Conservation (phyloP, 2,888 invertebrate genomes). For the Lasioglossum vierecki region DNA sequence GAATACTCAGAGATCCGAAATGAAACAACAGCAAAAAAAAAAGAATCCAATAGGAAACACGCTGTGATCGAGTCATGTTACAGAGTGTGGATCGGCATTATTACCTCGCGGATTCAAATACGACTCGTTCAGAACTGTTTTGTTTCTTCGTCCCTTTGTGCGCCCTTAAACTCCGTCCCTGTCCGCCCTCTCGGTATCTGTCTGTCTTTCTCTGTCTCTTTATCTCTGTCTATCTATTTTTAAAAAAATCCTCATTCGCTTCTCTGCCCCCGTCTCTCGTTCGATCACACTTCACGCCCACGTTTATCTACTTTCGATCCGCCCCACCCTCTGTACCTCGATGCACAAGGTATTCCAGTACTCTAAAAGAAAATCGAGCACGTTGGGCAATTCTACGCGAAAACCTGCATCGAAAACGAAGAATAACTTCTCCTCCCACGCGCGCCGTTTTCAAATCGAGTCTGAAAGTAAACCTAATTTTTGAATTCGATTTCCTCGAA, state of each 20-base stretch:
- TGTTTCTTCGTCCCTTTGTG: slow-evolving; percentile 45
- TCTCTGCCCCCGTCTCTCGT: background rate
- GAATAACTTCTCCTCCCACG: background rate
- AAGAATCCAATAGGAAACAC: slow-evolving; percentile 5
- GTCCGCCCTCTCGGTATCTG: background rate
- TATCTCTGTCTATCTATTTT: background rate
- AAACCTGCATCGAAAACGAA: background rate
- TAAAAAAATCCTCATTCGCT: background rate
- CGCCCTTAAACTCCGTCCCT: slow-evolving; percentile 24
- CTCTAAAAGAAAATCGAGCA: background rate
- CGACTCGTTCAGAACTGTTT: slow-evolving; percentile 39
- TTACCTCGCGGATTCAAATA: slow-evolving; percentile 9
- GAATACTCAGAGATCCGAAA: slow-evolving; percentile 22
- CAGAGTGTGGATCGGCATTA: slow-evolving; percentile 32
- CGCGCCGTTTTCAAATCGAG: background rate
- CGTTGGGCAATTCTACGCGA: background rate
- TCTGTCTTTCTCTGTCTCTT: background rate
- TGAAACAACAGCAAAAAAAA: background rate
- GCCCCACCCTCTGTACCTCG: slow-evolving; percentile 10
- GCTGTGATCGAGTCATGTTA: slow-evolving; percentile 30
- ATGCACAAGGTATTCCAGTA: slow-evolving; percentile 2
- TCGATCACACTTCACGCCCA: background rate
- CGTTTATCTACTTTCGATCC: slow-evolving; percentile 13
- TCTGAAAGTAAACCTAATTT: background rate
- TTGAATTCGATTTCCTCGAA: background rate